A percentile compares a stretch with the other conserved stretches of the same genome.
Conservation (phyloP, 1,140 invertebrate genomes). For the Dreissena polymorpha region DNA sequence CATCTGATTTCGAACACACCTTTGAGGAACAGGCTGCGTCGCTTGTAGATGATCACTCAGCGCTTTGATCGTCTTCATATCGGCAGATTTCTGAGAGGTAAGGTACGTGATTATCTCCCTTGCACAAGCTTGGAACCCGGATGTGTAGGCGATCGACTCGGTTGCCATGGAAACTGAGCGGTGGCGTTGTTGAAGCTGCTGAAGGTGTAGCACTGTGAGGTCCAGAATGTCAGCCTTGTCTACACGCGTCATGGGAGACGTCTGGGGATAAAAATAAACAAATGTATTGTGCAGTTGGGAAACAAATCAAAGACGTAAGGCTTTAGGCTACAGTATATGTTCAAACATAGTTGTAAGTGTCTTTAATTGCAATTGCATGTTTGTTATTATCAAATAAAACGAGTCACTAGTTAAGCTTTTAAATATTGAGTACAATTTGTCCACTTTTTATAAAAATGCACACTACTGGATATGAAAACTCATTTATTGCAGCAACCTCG, state of each 20-base stretch:
- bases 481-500: background rate
- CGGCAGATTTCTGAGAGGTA: background rate
- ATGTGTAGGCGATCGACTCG: background rate
- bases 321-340: background rate
- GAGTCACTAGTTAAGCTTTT: too few species aligned
- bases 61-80: background rate
- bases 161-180: constrained; percentile 5
- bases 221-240: constrained; percentile 51
- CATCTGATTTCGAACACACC: background rate
- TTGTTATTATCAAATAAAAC: too few species aligned
- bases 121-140: constrained; percentile 27
- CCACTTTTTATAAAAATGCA: too few species aligned
- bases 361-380: background rate
- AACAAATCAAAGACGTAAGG: background rate
- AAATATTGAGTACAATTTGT: too few species aligned
- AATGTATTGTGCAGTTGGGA: background rate
- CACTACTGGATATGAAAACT: too few species aligned
- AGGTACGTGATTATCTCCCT: constrained; percentile 21
- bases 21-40: background rate
- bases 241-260: constrained; percentile 39
- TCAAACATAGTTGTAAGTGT: background rate
- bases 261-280: background rate
- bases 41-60: constrained; percentile 27
- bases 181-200: constrained; percentile 38
- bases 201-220: constrained; percentile 19